Conservation (phyloP, 2,797 vertebrate genomes). For the Manis javanica region DNA sequence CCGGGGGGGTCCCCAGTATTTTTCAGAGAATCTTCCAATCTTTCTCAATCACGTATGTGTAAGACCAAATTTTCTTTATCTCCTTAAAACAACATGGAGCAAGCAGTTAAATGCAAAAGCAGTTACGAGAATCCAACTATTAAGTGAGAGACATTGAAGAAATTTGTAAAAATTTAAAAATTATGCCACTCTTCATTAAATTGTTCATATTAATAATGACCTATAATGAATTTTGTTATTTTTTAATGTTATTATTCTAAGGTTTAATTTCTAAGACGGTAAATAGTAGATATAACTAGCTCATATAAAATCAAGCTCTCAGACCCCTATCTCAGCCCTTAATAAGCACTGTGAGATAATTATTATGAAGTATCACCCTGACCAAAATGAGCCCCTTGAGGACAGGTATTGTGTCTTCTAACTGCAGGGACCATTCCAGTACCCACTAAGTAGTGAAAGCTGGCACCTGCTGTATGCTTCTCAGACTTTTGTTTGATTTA, state of each 20-base stretch:
- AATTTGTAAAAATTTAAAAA: not conserved
- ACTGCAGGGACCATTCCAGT: not conserved
- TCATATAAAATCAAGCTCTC: not conserved
- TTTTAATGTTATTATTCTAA: not conserved
- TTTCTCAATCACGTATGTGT: not conserved
- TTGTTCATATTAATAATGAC: not conserved
- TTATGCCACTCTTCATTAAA: not conserved
- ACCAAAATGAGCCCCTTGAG: not conserved
- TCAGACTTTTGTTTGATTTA: constrained; percentile 19
- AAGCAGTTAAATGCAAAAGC: not conserved
- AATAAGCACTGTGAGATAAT: not conserved
- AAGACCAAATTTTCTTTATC: not conserved
- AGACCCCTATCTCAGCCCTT: not conserved
- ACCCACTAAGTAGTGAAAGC: not conserved
- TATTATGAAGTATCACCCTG: not conserved
- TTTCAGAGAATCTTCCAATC: not conserved
- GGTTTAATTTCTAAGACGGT: not conserved
- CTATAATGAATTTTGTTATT: not conserved
- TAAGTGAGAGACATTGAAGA: not conserved
- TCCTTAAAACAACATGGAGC: not conserved
- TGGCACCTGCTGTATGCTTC: not conserved
- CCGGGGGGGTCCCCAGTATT: not conserved
- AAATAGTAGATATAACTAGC: not conserved
- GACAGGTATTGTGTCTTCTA: not conserved
- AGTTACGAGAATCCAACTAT: not conserved